A percentile compares a stretch with the other conserved stretches of the same genome.
Evolutionary conservation across 2,797 vertebrate genomes (phyloP).

Genomic region (Prionace glauca): DNA sequence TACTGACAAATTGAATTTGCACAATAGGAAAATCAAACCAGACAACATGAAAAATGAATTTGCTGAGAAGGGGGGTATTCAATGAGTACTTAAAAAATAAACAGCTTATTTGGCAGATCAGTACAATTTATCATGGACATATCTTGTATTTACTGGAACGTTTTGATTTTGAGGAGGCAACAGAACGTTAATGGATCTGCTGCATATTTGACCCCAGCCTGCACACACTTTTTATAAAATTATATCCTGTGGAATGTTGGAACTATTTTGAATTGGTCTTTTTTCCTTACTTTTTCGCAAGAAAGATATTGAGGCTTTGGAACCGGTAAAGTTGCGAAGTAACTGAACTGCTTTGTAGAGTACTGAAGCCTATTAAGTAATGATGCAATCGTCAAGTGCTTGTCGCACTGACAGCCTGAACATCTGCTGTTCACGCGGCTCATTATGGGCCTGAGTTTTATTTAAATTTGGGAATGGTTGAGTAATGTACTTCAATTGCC

Average conservation of each 20-base stretch:
- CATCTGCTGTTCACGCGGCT: not conserved
- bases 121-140: no score
- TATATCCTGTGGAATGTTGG: not conserved
- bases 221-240: not conserved
- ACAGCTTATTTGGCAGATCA: not conserved
- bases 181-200: not conserved
- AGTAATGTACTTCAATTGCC: not conserved
- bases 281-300: not conserved
- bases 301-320: not conserved
- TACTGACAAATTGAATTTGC: not conserved
- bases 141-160: not conserved
- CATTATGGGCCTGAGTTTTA: not conserved
- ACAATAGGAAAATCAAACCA: not conserved
- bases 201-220: not conserved
- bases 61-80: not conserved
- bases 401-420: not conserved
- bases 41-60: not conserved
- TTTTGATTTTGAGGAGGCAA: not conserved
- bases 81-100: not conserved
- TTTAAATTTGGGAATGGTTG: conserved; percentile 7
- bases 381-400: not conserved
- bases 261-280: not conserved
- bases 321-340: not conserved
- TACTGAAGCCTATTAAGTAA: not conserved
- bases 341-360: not conserved